Evolutionary conservation across 2,113 vertebrate species (phyloP), one percentile per base, ranked within the genome.

Genomic region (Melanostigma gelatinosum): DNA sequence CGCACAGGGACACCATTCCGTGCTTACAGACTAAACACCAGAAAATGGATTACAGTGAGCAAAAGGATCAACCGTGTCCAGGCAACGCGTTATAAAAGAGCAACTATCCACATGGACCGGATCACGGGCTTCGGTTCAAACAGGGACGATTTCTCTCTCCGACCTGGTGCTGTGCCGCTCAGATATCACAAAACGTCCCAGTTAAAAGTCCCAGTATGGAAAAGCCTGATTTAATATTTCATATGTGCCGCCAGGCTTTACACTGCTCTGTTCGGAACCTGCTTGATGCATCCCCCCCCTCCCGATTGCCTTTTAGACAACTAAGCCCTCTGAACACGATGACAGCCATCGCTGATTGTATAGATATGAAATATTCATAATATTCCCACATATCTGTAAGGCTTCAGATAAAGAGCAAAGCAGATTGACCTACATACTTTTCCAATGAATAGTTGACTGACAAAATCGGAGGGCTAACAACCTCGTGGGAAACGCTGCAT

Each of bases 341-440:
- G 83, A 80, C 83, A 84, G 76, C 80, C 87, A 81, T 88, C 80
- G 27, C 72, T 69, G 79, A 90, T 90, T 55, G 68, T 86, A 88
- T 79, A 88, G 87, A 87, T 71, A 85, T 83, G 75, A 82, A 83
- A 88, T 80, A 79, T 82, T 88, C 90, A 91, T 92, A 89, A 87
- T 85, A 87, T 83, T 69, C 61, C 62, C 44, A 87, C 80, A 82
- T 86, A 90, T 86, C 76, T 87, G 83, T 76, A 32, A 64, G 77
- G 80, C 70, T 87, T 87, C 55, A 87, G 85, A 92, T 84, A 83
- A 88, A 90, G 72, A 83, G 84, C 61, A 88, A 83, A 92, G 88
- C 83, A 89, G 90, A 90, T 86, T 93, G 93, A 94, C 93, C 93
- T 92, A 94, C 76, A 94, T 94, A 90, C 71, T 85, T 85, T 66